Conservation (phyloP, 2,113 vertebrate genomes). For the Abramis brama region DNA sequence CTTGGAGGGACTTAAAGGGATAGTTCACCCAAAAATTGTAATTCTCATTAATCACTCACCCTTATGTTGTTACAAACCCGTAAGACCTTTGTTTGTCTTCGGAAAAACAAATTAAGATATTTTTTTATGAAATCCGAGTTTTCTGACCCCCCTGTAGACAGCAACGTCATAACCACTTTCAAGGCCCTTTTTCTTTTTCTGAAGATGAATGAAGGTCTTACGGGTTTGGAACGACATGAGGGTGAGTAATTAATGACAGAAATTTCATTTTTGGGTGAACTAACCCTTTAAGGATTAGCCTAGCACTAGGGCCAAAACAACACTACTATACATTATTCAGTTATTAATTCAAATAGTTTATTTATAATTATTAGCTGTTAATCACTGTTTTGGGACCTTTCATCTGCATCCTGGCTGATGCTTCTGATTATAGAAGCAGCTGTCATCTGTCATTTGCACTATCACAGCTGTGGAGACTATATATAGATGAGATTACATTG, state of each 20-base stretch:
- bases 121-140: too few species aligned
- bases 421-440: constrained; percentile 39
- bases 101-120: too few species aligned
- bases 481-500: constrained; percentile 67
- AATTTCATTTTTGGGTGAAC: too few species aligned
- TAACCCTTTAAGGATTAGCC: too few species aligned
- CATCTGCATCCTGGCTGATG: constrained; percentile 13
- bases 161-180: too few species aligned
- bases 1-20: neutral
- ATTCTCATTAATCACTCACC: too few species aligned
- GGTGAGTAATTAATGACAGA: neutral
- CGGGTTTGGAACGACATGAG: neutral
- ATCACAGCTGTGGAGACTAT: constrained; percentile 68
- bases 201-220: too few species aligned
- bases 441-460: constrained; percentile 66
- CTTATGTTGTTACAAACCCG: too few species aligned
- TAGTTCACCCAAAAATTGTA: too few species aligned
- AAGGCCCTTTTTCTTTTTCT: too few species aligned
- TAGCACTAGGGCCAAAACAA: neutral
- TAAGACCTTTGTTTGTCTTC: too few species aligned
- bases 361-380: neutral
- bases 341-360: neutral
- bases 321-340: neutral
- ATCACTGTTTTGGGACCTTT: constrained; percentile 15
- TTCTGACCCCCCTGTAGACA: too few species aligned